Evolutionary conservation across 2,113 vertebrate species (phyloP), one percentile per base, ranked within the genome.

Genomic region (Prunella himalayana): DNA sequence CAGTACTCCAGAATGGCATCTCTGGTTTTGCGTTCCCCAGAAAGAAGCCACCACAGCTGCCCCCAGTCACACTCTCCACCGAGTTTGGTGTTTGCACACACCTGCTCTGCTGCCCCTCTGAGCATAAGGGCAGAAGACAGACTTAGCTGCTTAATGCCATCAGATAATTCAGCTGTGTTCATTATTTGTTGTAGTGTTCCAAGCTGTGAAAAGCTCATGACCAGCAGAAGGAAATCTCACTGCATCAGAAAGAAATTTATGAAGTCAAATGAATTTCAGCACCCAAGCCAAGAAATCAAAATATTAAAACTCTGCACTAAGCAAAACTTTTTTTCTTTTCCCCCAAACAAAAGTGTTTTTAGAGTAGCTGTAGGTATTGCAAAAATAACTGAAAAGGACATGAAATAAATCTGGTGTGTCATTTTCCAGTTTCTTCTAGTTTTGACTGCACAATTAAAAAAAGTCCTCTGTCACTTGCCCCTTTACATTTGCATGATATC

Each of bases 61-160:
- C 3, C 31, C 53, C 30, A 22, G 39, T 23, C 54, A 31, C 51
- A 15, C 30, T 7, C 71, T 10, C 64, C n/a, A n/a, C n/a, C n/a
- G n/a, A n/a, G n/a, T n/a, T n/a, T n/a, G n/a, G n/a, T 68, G 83
- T 91, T 78, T 91, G 86, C 63, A 60, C 54, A 76, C 77, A n/a
- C 60, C 50, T 1, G 13, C 64, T 3, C 72, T 72, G 7, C 53
- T 92, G 56, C 56, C 71, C 44, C 54, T 92, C 82, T 71, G 51
- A 95, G 37, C 50, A 8, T 50, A 59, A 94, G 35, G 50, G 79
- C 20, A 64, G 49, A 53, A 64, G 82, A 10, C 80, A 91, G 51
- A 10, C 14, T 53, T 17, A 27, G 42, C 66, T 73, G 53, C 6
- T 44, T 39, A 50, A 85, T 53, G 59, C 35, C 7, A 1, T 15